Conservation (phyloP, 2,797 vertebrate species). For the Austrolebias charrua region DNA sequence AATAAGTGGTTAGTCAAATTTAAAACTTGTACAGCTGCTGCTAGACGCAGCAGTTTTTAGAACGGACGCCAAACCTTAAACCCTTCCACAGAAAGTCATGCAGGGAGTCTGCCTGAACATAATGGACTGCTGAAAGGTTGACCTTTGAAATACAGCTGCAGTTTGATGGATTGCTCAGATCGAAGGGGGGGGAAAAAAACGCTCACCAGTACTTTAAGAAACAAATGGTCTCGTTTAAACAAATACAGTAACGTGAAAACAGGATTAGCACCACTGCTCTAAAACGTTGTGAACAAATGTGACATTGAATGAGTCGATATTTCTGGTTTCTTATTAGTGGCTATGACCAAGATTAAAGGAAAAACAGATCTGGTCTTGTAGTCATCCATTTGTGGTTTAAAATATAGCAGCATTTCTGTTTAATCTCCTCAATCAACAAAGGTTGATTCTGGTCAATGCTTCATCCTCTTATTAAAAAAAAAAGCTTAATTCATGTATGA, state of each 20-base stretch:
- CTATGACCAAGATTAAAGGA: slow-evolving; percentile 4
- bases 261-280: too few species aligned
- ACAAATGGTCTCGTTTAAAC: background rate
- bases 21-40: slow-evolving; percentile 27
- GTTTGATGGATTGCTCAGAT: slow-evolving; percentile 13
- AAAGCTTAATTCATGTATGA: background rate
- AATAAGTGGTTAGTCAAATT: slow-evolving; percentile 36
- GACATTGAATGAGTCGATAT: background rate
- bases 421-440: slow-evolving; percentile 6
- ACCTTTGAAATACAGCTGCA: slow-evolving; percentile 4
- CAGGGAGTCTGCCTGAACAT: slow-evolving; percentile 31
- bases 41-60: slow-evolving; percentile 24
- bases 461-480: background rate
- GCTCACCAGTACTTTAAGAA: background rate
- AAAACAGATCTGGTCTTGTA: slow-evolving; percentile 10
- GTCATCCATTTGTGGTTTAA: slow-evolving; percentile 17
- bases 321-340: background rate
- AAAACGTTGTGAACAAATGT: background rate
- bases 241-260: too few species aligned
- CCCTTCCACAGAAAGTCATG: slow-evolving; percentile 22
- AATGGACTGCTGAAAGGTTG: slow-evolving; percentile 18
- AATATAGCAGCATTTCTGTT: background rate
- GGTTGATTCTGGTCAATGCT: background rate
- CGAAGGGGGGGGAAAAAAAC: background rate
- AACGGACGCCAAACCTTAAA: slow-evolving; percentile 49